These are phyloP conservation scores for Apocrypta bakeri DNA, from an alignment of 1,140 invertebrate species.

Conservation along the genomic window DNA sequence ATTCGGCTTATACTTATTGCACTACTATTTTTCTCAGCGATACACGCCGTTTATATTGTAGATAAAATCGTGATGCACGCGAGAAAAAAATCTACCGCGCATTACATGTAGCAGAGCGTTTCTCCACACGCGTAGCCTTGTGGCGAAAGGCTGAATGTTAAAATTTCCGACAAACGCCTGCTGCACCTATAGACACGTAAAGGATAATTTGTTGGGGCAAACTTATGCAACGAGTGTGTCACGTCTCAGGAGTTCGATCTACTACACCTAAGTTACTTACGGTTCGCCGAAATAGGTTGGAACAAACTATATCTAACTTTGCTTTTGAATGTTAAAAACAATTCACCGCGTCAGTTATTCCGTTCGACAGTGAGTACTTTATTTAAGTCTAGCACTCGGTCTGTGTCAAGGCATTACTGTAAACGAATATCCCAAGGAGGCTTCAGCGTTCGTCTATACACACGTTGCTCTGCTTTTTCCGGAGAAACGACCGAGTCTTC, in stretches of 20 bases:
- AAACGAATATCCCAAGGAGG: too few species aligned
- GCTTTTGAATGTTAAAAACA: too few species aligned
- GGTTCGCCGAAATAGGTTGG: too few species aligned
- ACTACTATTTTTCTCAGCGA: neutral
- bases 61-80: conserved; percentile 24
- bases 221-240: conserved; percentile 11
- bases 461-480: neutral
- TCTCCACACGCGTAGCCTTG: conserved; percentile 1
- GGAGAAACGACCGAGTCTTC: neutral
- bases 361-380: neutral
- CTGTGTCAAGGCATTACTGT: too few species aligned
- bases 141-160: conserved; percentile 6
- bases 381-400: too few species aligned
- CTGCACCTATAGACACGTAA: conserved; percentile 16
- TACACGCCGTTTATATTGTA: conserved; percentile 27
- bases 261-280: too few species aligned
- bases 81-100: neutral
- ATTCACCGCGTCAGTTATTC: neutral
- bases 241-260: neutral
- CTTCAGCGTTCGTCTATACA: too few species aligned
- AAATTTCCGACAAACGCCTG: conserved; percentile 10
- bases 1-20: neutral
- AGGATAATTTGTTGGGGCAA: conserved; percentile 13
- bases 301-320: too few species aligned
- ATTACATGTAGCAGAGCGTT: conserved; percentile 20